Percentiles rank a stretch among this genome's conserved stretches.
Conservation (phyloP, 2,113 vertebrate species). For the Rana temporaria region DNA sequence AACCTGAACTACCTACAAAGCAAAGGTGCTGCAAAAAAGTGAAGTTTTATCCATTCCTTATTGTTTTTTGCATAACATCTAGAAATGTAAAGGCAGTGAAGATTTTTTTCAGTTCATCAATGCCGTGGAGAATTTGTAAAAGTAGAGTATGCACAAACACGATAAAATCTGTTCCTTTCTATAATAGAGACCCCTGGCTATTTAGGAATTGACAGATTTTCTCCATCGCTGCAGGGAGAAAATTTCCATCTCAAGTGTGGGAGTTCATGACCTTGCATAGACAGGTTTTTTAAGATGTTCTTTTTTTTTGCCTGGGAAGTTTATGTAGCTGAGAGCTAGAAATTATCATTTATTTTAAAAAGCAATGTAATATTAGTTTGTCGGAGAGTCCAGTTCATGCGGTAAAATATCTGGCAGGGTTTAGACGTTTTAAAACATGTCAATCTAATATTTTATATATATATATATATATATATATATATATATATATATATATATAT, state of each 20-base stretch:
- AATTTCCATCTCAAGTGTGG: constrained; percentile 45
- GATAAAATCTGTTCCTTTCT: constrained; percentile 40
- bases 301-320: constrained; percentile 38
- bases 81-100: not conserved
- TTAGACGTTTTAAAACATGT: not conserved
- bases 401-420: constrained; percentile 2
- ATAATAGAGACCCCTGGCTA: constrained; percentile 51
- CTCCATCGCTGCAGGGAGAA: constrained; percentile 23
- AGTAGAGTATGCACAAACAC: constrained; percentile 28
- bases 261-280: constrained; percentile 35
- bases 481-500: too few relatives aligned
- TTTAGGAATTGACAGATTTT: constrained; percentile 44
- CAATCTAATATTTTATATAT: not conserved
- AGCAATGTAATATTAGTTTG: constrained; percentile 20
- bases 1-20: too few relatives aligned
- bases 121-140: constrained; percentile 39
- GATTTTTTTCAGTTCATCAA: constrained; percentile 1
- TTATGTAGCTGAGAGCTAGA: constrained; percentile 50
- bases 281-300: constrained; percentile 37
- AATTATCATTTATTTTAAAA: constrained; percentile 49
- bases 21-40: too few relatives aligned
- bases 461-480: too few relatives aligned
- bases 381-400: not conserved
- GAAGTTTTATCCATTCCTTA: too few relatives aligned
- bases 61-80: not conserved